Percentiles rank a stretch among this genome's conserved stretches.
phyloP scores from a whole-genome alignment of 2,888 invertebrate species.

The Alcis repandata region DNA sequence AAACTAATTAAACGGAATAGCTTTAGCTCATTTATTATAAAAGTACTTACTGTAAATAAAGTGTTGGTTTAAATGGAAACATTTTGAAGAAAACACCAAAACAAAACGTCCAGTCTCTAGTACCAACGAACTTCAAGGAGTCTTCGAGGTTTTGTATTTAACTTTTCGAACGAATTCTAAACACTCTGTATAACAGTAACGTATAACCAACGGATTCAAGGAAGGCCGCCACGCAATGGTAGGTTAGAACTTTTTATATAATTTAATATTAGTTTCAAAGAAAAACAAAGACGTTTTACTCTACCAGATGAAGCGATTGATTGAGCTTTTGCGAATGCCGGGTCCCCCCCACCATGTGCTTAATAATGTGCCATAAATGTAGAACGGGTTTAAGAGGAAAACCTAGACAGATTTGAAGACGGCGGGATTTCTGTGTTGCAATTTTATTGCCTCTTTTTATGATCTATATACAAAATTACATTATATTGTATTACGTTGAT shows the following conservation, averaged over 20 bases:
- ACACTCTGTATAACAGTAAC: background rate
- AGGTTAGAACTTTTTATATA: conserved; percentile 2
- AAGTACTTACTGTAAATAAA: too few species aligned
- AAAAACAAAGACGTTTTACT: conserved; percentile 18
- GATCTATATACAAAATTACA: too few species aligned
- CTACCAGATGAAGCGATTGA: conserved; percentile 13
- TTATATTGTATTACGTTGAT: too few species aligned
- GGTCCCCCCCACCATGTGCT: background rate
- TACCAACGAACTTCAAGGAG: conserved; percentile 24
- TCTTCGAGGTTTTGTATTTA: conserved; percentile 29
- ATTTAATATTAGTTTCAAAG: background rate
- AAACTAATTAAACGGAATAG: too few species aligned
- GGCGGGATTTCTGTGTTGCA: background rate
- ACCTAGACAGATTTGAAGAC: background rate
- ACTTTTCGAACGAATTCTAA: background rate
- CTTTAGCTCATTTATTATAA: too few species aligned
- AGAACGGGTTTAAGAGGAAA: conserved; percentile 8
- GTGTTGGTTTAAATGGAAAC: too few species aligned
- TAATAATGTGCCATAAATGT: background rate
- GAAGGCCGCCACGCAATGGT: conserved; percentile 40
- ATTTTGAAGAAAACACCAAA: too few species aligned
- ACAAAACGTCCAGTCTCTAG: background rate
- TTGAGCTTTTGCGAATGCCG: background rate
- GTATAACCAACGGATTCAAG: conserved; percentile 6
- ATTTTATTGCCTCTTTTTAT: background rate